Evolutionary conservation across 2,888 invertebrate genomes (phyloP).

Genomic region (Mimachlamys varia): DNA sequence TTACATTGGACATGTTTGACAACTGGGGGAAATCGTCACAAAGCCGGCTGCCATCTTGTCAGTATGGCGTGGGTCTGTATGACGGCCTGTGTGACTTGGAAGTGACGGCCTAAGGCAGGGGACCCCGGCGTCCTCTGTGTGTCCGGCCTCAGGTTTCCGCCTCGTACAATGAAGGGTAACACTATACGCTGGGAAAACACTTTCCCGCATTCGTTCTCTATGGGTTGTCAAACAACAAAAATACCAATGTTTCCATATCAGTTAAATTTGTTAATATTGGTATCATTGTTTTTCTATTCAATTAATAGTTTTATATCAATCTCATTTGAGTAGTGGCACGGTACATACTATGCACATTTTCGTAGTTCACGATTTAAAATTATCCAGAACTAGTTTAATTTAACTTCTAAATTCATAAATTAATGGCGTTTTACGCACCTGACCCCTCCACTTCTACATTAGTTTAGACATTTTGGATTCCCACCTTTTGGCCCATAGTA

Average conservation of each 20-base stretch:
- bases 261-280: neutral
- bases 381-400: too few relatives aligned
- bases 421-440: too few relatives aligned
- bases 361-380: too few relatives aligned
- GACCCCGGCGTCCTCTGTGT: constrained; percentile 39
- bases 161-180: constrained; percentile 32
- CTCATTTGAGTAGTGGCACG: too few relatives aligned
- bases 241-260: neutral
- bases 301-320: too few relatives aligned
- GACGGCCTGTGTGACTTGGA: neutral
- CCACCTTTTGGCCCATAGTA: too few relatives aligned
- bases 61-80: constrained; percentile 7
- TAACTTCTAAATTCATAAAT: too few relatives aligned
- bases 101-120: constrained; percentile 33
- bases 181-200: constrained; percentile 27
- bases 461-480: too few relatives aligned
- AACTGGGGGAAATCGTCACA: constrained; percentile 38
- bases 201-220: neutral
- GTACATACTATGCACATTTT: too few relatives aligned
- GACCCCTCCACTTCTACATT: too few relatives aligned
- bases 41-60: constrained; percentile 36
- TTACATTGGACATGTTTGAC: constrained; percentile 43
- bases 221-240: neutral
- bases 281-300: neutral
- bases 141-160: constrained; percentile 31